A percentile compares a stretch with the other conserved stretches of the same genome.
These are phyloP conservation scores for Lottia gigantea DNA, from an alignment of 2,888 invertebrate species.

Conservation along the genomic window DNA sequence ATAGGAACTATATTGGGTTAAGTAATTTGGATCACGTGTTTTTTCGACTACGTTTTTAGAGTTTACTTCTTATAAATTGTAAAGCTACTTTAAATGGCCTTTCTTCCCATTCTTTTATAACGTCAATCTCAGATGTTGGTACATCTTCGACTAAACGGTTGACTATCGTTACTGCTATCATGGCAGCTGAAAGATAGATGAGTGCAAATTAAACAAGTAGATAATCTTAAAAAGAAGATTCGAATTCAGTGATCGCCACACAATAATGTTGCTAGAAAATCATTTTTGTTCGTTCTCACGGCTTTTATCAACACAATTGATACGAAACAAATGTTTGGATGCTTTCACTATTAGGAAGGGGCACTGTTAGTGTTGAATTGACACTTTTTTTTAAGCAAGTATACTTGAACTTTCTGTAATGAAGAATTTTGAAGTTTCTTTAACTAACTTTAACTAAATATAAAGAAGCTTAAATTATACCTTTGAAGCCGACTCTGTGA, in stretches of 20 bases:
- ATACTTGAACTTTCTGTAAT: too few relatives aligned
- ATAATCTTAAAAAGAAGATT: too few relatives aligned
- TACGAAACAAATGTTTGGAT: too few relatives aligned
- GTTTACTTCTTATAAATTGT: slow-evolving; percentile 41
- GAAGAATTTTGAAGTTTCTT: too few relatives aligned
- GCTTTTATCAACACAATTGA: too few relatives aligned
- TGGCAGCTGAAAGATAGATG: slow-evolving; percentile 74
- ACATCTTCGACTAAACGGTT: slow-evolving; percentile 95
- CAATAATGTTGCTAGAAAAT: neutral
- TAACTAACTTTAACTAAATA: too few relatives aligned
- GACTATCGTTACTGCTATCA: slow-evolving; percentile 91
- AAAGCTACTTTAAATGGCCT: slow-evolving; percentile 87
- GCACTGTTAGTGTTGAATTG: too few relatives aligned
- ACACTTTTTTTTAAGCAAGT: too few relatives aligned
- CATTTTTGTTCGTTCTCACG: too few relatives aligned
- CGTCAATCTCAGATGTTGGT: slow-evolving; percentile 87
- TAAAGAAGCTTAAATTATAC: slow-evolving; percentile 32
- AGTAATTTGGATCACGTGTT: too few relatives aligned
- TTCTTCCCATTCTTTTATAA: slow-evolving; percentile 89
- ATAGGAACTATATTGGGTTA: too few relatives aligned
- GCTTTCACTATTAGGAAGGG: too few relatives aligned
- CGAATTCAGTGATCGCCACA: neutral
- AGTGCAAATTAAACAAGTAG: neutral
- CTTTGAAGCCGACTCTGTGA: slow-evolving; percentile 90
- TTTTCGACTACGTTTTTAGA: slow-evolving; percentile 4